Evolutionary conservation across 2,797 vertebrate genomes (phyloP), one percentile per base, ranked within the genome.

Genomic region (Coregonus suidteri): DNA sequence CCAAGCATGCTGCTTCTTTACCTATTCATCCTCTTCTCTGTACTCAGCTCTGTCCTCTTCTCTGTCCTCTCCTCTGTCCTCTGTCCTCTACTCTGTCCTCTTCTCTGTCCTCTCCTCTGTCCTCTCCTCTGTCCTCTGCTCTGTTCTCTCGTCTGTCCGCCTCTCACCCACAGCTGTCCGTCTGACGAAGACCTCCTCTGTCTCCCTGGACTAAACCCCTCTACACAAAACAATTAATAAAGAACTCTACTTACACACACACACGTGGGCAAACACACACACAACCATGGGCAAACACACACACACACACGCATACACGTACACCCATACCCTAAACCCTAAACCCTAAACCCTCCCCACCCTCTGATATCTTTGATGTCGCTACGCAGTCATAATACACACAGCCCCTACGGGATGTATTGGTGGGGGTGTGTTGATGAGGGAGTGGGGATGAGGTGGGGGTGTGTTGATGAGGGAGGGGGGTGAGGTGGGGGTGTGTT

Each of bases 1-100:
- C 93, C 91, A 88, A 89, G 90, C 87, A 88, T 89, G 85, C 86
- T 82, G 83, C 88, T 81, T 92, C 89, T 89, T 94, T 87, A 93
- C 90, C 93, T 91, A 93, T 94, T 94, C 86, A 94, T 93, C 87
- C 76, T 82, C 82, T 16, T 11, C n/a, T 25, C 30, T 47, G 18
- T 66, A 25, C 25, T 72, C 67, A 62, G 34, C 25, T 59, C 86
- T 86, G 76, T 25, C 25, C 25, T 25, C 25, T 25, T 25, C 25
- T 25, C 25, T 25, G 25, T 25, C 25, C 25, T 25, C 25, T 25
- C 25, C 25, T 25, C 25, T 25, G 25, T 25, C 25, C 25, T 25
- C 25, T 37, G 37, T 37, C 6, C 6, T 37, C 34, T 3, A 4
- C 34, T 3, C 34, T 34, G 34, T 34, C 34, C 34, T 34, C 34